Conservation (phyloP, 2,888 invertebrate genomes). For the Pteria penguin region DNA sequence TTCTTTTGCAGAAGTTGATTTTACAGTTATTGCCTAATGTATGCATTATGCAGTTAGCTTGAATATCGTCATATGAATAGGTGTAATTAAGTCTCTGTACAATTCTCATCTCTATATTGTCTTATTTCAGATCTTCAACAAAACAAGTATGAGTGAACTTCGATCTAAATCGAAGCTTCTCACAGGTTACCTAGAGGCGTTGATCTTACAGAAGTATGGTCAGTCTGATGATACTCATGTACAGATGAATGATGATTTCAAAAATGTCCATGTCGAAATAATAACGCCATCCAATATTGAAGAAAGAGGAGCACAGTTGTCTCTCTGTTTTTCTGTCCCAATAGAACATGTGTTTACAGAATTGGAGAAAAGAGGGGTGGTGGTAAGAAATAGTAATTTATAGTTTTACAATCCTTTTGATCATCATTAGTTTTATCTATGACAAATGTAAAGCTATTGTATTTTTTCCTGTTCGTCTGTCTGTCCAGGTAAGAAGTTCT, state of each 20-base stretch:
- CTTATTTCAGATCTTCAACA: slow-evolving; percentile 80
- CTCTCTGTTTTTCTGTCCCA: slow-evolving; percentile 81
- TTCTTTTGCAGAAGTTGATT: too few species aligned
- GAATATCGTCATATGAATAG: too few species aligned
- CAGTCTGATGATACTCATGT: background rate
- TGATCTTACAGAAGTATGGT: slow-evolving; percentile 76
- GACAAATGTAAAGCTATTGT: background rate
- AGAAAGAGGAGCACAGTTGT: slow-evolving; percentile 82
- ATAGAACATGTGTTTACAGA: slow-evolving; percentile 80
- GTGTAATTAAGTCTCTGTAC: too few species aligned
- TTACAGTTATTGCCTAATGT: too few species aligned
- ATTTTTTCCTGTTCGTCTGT: slow-evolving; percentile 19
- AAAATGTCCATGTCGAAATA: slow-evolving; percentile 75
- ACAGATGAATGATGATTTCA: slow-evolving; percentile 18
- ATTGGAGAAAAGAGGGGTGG: slow-evolving; percentile 81
- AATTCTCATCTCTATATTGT: background rate
- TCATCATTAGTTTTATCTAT: too few species aligned
- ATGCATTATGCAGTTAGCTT: too few species aligned
- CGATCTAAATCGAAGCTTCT: slow-evolving; percentile 81
- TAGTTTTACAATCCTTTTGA: background rate
- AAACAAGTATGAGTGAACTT: slow-evolving; percentile 80
- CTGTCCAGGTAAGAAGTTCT: too few species aligned
- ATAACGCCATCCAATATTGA: slow-evolving; percentile 82
- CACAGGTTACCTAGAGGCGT: slow-evolving; percentile 82
- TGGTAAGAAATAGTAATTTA: slow-evolving; percentile 78